phyloP scores from a whole-genome alignment of 2,113 vertebrate species.

The Protobothrops flavoviridis region DNA sequence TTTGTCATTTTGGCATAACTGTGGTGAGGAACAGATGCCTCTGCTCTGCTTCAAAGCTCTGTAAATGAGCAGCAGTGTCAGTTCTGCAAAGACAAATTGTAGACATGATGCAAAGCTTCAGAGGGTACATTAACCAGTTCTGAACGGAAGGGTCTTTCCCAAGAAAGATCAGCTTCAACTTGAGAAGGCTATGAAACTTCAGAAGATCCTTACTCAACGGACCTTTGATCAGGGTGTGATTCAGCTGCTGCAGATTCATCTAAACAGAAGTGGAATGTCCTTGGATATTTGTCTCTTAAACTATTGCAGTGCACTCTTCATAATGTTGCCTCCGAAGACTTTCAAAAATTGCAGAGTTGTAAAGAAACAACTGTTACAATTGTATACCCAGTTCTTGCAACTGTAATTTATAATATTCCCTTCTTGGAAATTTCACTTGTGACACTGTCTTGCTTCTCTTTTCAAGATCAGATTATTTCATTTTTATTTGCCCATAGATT shows the following conservation, averaged over 20 bases:
- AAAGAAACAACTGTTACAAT: neutral
- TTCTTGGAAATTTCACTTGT: neutral
- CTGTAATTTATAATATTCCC: neutral
- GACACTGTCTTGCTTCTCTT: neutral
- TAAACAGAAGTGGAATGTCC: neutral
- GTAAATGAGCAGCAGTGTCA: neutral
- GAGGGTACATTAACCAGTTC: neutral
- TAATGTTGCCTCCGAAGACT: neutral
- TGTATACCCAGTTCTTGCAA: neutral
- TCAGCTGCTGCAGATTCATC: neutral
- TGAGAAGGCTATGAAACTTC: neutral
- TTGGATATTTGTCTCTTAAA: neutral
- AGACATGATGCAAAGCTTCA: neutral
- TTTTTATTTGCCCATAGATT: neutral
- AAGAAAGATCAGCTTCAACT: neutral
- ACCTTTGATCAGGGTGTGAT: neutral
- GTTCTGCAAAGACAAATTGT: neutral
- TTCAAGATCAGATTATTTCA: neutral
- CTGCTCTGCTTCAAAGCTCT: neutral
- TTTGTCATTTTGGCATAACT: neutral
- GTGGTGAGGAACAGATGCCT: neutral
- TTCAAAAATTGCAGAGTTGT: neutral
- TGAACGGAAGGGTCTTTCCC: neutral
- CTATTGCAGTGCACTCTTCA: neutral
- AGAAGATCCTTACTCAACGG: neutral